Evolutionary conservation across 1,140 invertebrate species (phyloP).

Genomic region (Mizuhopecten yessoensis): DNA sequence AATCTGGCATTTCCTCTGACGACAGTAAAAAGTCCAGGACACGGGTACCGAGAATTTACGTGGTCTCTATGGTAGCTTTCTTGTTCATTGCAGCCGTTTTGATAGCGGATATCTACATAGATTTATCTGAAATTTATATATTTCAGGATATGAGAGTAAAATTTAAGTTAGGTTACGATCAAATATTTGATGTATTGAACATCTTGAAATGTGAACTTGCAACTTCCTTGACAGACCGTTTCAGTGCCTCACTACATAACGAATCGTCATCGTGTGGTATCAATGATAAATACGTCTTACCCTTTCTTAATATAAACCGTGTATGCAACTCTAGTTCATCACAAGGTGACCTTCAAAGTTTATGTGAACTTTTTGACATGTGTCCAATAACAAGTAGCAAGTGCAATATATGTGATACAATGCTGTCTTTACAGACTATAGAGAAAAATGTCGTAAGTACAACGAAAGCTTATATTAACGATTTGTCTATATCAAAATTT

Average conservation of each 20-base stretch:
- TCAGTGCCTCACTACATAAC: neutral
- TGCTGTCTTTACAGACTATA: neutral
- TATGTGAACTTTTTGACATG: neutral
- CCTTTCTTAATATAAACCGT: neutral
- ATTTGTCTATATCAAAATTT: neutral
- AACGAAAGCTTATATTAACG: neutral
- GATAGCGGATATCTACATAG: constrained; percentile 2
- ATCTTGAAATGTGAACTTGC: neutral
- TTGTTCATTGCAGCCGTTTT: neutral
- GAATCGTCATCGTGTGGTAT: neutral
- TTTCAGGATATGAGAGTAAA: constrained; percentile 6
- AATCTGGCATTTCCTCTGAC: neutral
- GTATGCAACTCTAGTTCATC: neutral
- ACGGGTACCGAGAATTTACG: neutral
- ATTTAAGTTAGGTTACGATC: neutral
- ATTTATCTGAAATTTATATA: neutral
- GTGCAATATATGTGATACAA: neutral
- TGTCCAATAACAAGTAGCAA: neutral
- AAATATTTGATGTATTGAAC: neutral
- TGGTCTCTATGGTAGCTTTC: neutral
- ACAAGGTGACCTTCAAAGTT: neutral
- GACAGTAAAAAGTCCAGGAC: neutral
- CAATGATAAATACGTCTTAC: neutral
- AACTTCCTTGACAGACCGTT: neutral
- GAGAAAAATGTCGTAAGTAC: neutral